These are phyloP conservation scores for Theristus sp. DNA, from an alignment of 2,888 invertebrate genomes.

Conservation along the genomic window DNA sequence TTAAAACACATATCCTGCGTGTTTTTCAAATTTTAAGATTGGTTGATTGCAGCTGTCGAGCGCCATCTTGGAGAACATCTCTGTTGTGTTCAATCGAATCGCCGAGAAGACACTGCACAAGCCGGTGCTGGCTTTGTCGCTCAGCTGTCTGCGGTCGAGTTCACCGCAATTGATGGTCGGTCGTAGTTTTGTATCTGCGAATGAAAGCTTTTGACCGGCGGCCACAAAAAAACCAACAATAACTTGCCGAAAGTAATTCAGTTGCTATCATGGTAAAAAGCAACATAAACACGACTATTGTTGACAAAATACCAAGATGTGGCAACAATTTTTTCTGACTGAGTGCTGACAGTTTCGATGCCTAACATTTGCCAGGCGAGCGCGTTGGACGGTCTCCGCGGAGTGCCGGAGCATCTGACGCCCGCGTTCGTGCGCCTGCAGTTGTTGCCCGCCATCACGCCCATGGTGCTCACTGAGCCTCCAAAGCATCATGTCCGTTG, in stretches of 20 bases:
- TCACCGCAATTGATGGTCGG: background rate
- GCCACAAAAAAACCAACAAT: too few species aligned
- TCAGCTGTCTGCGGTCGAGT: background rate
- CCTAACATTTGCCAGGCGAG: background rate
- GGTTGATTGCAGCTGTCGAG: background rate
- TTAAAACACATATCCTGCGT: too few species aligned
- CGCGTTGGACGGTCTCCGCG: background rate
- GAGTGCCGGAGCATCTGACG: background rate
- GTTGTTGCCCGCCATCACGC: background rate
- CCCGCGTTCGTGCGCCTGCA: background rate
- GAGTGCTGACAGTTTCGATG: too few species aligned
- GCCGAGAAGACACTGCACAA: background rate
- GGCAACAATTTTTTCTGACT: too few species aligned
- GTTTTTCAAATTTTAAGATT: too few species aligned
- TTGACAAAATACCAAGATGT: too few species aligned
- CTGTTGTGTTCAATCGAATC: background rate
- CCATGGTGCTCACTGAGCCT: too few species aligned
- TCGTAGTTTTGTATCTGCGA: too few species aligned
- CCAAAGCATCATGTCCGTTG: background rate
- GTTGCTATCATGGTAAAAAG: too few species aligned
- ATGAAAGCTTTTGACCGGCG: too few species aligned
- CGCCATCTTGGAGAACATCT: background rate
- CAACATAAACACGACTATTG: too few species aligned
- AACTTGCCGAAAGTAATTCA: too few species aligned
- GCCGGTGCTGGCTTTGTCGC: background rate